Base-by-base conservation (phyloP, 2,888 invertebrate species). In the Pycnomerus fuliginosus region DNA sequence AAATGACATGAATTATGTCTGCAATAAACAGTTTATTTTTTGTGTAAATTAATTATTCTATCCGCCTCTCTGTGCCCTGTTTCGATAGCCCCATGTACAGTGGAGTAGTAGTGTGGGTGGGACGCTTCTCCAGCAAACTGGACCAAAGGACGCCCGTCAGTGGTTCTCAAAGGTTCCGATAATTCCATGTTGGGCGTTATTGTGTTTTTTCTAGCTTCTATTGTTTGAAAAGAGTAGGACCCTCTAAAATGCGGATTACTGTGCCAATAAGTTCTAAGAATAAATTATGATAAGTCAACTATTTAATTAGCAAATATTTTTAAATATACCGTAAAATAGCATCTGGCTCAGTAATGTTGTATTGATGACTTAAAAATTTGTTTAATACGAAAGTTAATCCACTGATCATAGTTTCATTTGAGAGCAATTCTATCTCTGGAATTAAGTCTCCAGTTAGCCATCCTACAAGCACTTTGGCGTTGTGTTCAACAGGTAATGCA, bases 391-490 rank as follows among this genome's bases (percentile, higher is more conserved):
- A 65, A 46, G 69, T 65, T 17, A 79, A 74, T 22, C 74, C 76
- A 11, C 73, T 61, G 7, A 68, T 57, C 3, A 84, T 71, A 38
- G 77, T 74, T 16, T 74, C 70, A 30, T 80, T 76, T 0, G 76
- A 61, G 31, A 82, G 61, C 1, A 64, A 69, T 65, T 88, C 87
- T 72, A 85, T 79, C 32, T 76, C 65, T 40, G 78, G 74, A 2
- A 85, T 82, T 51, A 77, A 76, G 14, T 74, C 70, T 2, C 85
- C 85, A 31, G 76, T 74, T 13, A 85, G 74, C 85, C 87, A 87
- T 0, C 77, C 83, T 34, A 80, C 76, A 8, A 87, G 61, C 2
- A 83, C 72, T 17, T 76, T 74, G 1, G 81, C 78, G 56, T 84
- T 80, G 32, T 52, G 48, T 38, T 46, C 52, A 3, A 44, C 52